A percentile compares a stretch with the other conserved stretches of the same genome.
These are phyloP conservation scores for Machimus rusticus DNA, from an alignment of 2,888 invertebrate genomes.

Conservation along the genomic window DNA sequence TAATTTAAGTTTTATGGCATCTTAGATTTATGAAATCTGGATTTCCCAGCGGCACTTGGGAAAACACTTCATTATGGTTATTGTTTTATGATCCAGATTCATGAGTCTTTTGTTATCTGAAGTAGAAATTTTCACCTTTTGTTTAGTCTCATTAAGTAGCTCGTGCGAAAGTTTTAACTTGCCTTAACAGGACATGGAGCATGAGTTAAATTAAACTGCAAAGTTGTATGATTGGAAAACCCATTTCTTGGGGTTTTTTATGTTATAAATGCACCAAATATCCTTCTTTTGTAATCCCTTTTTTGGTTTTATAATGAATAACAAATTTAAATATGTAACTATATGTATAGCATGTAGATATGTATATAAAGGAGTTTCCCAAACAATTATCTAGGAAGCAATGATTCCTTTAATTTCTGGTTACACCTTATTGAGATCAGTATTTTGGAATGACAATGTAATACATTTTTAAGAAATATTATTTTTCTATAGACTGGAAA, in stretches of 20 bases:
- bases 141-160: background rate
- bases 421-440: too few relatives aligned
- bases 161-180: background rate
- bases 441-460: too few relatives aligned
- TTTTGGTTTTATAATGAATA: background rate
- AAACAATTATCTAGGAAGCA: too few relatives aligned
- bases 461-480: too few relatives aligned
- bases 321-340: background rate
- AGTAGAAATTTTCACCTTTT: background rate
- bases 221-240: background rate
- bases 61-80: constrained; percentile 3
- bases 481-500: too few relatives aligned
- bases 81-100: background rate
- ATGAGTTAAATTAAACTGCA: background rate
- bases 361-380: too few relatives aligned
- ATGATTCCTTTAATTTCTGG: too few relatives aligned
- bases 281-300: background rate
- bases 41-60: background rate
- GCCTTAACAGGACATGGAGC: background rate
- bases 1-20: background rate
- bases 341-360: too few relatives aligned
- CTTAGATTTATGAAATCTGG: background rate
- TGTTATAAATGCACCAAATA: background rate
- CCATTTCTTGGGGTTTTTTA: background rate
- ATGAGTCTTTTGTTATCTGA: background rate